Base-by-base conservation (phyloP, 2,888 invertebrate species). In the Ischnus inquisitorius region DNA sequence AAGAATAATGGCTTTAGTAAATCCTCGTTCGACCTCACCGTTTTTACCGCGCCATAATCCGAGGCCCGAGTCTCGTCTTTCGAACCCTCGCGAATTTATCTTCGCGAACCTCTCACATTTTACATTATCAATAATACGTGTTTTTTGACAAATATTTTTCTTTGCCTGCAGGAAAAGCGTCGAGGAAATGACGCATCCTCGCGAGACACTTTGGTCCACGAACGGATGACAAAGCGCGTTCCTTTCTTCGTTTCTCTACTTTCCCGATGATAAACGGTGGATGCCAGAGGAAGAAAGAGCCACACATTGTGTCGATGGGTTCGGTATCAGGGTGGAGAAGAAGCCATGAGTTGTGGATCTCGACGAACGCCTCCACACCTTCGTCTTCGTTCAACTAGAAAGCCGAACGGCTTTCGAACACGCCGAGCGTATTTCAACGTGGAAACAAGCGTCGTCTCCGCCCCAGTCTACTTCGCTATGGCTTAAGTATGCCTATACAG, bases 1-100 rank as follows among this genome's bases (percentile, higher is more conserved):
- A 72, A 72, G 60, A 57, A 57, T 72, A 60, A 72, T 72, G 57
- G 71, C 43, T 28, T 54, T 54, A 14, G 28, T 22, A 39, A 57
- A 57, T 41, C 8, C 43, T n/a, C 16, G 34, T 12, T 69, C 34
- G 34, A 19, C 48, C 51, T 48, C 64, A 6, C 34, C 5, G 19
- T 54, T 19, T 22, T 54, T 10, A 16, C 54, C 1, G 22, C 16
- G 19, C 54, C 54, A 3, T 34, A 34, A 34, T 39, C 3, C 10
- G 1, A 39, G 6, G 16, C 64, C 39, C 12, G 39, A 34, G 1
- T 6, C 8, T 5, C 34, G 8, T 34, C 34, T 12, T 54, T 54
- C 8, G 8, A 16, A 54, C 6, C 54, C 12, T 34, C 34, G 34
- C 54, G 12, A 19, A 54, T 22, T 3, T 54, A 54, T 22, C 8